These are phyloP conservation scores for Hephaestus fuliginosus DNA, from an alignment of 2,797 vertebrate species.

Conservation along the genomic window DNA sequence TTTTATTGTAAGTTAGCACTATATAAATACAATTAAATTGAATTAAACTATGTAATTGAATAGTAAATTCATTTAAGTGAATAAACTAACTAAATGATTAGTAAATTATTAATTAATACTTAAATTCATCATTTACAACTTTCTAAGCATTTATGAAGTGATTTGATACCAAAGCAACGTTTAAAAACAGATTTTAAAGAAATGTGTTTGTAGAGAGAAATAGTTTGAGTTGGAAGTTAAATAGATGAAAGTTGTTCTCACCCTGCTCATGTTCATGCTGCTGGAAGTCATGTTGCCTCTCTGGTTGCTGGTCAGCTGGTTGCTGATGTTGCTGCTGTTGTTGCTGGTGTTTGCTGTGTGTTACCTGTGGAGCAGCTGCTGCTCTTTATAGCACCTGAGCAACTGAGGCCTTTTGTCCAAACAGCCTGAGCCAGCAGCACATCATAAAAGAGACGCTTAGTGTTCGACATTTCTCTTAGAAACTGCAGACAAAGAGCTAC, in stretches of 20 bases:
- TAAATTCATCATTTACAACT: not conserved
- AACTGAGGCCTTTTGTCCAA: slow-evolving; percentile 56
- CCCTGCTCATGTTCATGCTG: slow-evolving; percentile 66
- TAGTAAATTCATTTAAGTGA: no score
- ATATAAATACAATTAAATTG: no score
- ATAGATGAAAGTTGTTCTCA: slow-evolving; percentile 20
- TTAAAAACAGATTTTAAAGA: not conserved
- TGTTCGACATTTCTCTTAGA: slow-evolving; percentile 62
- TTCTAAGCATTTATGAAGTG: not conserved
- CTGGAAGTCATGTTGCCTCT: slow-evolving; percentile 61
- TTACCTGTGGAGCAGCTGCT: slow-evolving; percentile 46
- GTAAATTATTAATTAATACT: not conserved
- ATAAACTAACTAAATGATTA: no score
- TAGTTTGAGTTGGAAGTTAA: not conserved
- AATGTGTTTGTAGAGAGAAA: not conserved
- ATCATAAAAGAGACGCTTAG: slow-evolving; percentile 49
- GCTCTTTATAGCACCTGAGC: slow-evolving; percentile 73
- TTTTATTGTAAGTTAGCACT: no score
- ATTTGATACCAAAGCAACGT: not conserved
- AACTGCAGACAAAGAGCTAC: slow-evolving; percentile 48
- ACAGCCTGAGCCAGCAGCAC: slow-evolving; percentile 62
- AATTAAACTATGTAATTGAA: no score
- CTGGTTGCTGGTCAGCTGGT: slow-evolving; percentile 21
- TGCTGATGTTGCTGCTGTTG: slow-evolving; percentile 31
- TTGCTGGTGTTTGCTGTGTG: slow-evolving; percentile 21